Evolutionary conservation across 2,888 invertebrate species (phyloP), one percentile per base, ranked within the genome.

Genomic region (Spialia ferax): DNA sequence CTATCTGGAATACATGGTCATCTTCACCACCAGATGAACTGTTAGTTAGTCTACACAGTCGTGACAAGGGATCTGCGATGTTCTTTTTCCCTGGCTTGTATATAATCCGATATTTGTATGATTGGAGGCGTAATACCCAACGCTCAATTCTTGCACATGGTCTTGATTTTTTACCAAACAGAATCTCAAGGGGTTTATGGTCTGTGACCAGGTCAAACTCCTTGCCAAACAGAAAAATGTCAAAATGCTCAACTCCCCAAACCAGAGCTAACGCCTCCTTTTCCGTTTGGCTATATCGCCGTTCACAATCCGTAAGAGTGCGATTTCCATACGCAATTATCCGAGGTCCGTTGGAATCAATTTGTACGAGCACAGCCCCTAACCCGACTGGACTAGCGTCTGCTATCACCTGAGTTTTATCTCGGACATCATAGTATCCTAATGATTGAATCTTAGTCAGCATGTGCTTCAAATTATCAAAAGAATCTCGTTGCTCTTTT

Each of bases 181-280:
- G 6, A 0, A 61, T 1, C 22, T 61, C 61, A 0, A 61, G 20
- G 0, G 50, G 61, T 22, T 50, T 61, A 8, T 61, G 61, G 20
- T 50, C 61, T 1, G 50, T 61, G 1, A 61, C n/a, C 0, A 61
- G 29, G 18, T 61, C 61, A 32, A 61, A 61, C 2, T 50, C 20
- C n/a, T 61, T 50, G 10, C 61, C 61, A 29, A 20, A 61, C 7
- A 61, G 29, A n/a, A 50, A 61, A 13, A 61, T 61, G 4, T 61
- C 5, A 42, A 71, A 70, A 32, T 70, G 68, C 52, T 71, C 69
- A 0, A 70, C 38, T 2, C 57, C 65, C 70, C 69, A 70, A 0
- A 70, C 70, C 7, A 70, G n/a, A 6, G 69, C 69, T 4, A 60
- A 54, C 0, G 63, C 70, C 8, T 61, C 50, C 13, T 61, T 66